Base-by-base conservation (phyloP, 37 sponge, comb jelly and placozoan species). In the Ephydatia muelleri region DNA sequence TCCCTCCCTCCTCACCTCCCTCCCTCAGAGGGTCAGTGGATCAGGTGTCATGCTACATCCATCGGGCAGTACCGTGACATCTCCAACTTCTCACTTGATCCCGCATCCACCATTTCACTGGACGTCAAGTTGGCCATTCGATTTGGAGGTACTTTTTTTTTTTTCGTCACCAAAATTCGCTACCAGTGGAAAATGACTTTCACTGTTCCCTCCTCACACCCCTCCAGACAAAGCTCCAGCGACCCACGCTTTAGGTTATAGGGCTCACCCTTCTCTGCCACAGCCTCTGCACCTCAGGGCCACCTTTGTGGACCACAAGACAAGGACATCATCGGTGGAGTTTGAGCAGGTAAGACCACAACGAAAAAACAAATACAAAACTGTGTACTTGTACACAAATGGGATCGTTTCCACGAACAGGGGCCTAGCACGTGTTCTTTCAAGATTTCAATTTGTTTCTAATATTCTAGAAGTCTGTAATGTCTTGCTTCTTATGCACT, bases 281-380 rank as follows among this genome's bases (percentile, higher is more conserved):
- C 92, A 91, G 73, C 92, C 92, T 0, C 84, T 91, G n/a, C 87
- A 83, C 81, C 79, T 91, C 29, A 83, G 80, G 72, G 83, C 79
- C 11, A 80, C 80, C 21, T 82, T 87, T 43, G 77, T 65, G 36
- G 92, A 91, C 69, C 84, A 91, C 67, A 49, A 84, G 35, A 66
- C 70, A 2, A 64, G 81, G 28, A 82, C 80, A 32, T 87, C 83
- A 0, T 74, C 92, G 3, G 38, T 91, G 23, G 57, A 67, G 30
- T 91, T 91, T 83, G 92, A 91, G 37, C 87, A 87, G 79, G 92
- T 91, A n/a, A n/a, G n/a, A n/a, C n/a, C n/a, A n/a, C n/a, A n/a
- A n/a, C n/a, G n/a, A n/a, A n/a, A n/a, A n/a, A n/a, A n/a, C n/a
- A n/a, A n/a, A n/a, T n/a, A n/a, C n/a, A n/a, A n/a, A n/a, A n/a